Evolutionary conservation across 2,888 invertebrate species (phyloP).

Genomic region (Hydraecia micacea): DNA sequence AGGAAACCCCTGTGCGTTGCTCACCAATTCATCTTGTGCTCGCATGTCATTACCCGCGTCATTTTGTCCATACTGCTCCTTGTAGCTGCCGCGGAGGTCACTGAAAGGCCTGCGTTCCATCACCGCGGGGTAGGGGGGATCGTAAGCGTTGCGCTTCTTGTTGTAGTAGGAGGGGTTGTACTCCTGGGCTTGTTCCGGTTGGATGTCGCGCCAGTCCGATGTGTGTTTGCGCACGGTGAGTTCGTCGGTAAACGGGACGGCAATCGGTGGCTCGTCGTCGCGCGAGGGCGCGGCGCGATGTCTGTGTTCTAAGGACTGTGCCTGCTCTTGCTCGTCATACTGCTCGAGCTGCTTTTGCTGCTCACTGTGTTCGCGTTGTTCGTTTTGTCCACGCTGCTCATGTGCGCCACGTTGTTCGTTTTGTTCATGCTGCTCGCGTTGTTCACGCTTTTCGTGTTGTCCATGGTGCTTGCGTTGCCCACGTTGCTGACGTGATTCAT

Average conservation of each 20-base stretch:
- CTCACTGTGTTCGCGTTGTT: neutral
- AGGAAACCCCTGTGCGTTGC: neutral
- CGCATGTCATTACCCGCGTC: neutral
- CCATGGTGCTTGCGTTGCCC: neutral
- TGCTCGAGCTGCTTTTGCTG: conserved; percentile 1
- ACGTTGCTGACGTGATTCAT: neutral
- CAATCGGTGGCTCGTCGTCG: neutral
- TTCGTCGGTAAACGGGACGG: neutral
- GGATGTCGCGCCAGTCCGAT: neutral
- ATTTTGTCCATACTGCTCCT: neutral
- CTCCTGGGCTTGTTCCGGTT: neutral
- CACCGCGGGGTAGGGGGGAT: neutral
- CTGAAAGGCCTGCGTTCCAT: conserved; percentile 2
- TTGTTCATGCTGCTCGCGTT: neutral
- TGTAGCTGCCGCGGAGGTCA: conserved; percentile 4
- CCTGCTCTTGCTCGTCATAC: neutral
- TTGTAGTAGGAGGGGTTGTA: conserved; percentile 10
- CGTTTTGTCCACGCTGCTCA: conserved; percentile 1
- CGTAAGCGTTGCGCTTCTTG: neutral
- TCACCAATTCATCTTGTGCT: neutral
- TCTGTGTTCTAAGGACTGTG: neutral
- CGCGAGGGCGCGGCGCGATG: neutral
- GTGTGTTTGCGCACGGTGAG: neutral
- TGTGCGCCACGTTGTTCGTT: neutral
- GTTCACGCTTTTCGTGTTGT: neutral